Evolutionary conservation across 2,113 vertebrate genomes (phyloP).

Genomic region (Circaetus gallicus): DNA sequence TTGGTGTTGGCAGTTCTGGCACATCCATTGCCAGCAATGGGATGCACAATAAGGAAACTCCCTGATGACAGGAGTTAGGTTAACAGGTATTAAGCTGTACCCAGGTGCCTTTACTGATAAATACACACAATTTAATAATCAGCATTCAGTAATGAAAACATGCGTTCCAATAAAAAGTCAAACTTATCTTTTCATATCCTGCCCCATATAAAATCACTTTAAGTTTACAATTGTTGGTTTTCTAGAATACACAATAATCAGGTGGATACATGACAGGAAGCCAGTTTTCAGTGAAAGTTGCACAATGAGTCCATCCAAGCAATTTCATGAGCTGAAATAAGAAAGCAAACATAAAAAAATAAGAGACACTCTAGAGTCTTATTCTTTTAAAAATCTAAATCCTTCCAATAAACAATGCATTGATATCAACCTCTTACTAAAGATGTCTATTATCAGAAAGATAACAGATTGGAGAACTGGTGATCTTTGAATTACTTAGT

Average conservation of each 20-base stretch:
- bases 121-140: constrained; percentile 75
- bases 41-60: constrained; percentile 59
- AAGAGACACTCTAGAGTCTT: neutral
- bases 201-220: constrained; percentile 68
- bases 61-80: constrained; percentile 35
- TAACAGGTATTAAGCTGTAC: constrained; percentile 73
- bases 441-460: neutral
- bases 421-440: neutral
- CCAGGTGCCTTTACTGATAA: constrained; percentile 72
- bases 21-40: constrained; percentile 63
- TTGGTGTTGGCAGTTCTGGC: constrained; percentile 51
- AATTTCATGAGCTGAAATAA: constrained; percentile 88
- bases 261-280: constrained; percentile 94
- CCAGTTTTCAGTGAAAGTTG: constrained; percentile 92
- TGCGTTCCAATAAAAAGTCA: constrained; percentile 74
- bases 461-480: neutral
- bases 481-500: neutral
- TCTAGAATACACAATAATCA: constrained; percentile 91
- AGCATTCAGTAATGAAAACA: constrained; percentile 75
- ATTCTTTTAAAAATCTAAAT: neutral
- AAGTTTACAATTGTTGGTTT: constrained; percentile 41
- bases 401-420: neutral
- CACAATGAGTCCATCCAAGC: constrained; percentile 92
- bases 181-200: constrained; percentile 58
- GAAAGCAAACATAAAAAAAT: neutral